phyloP scores from a whole-genome alignment of 1,140 invertebrate species.

The Tribolium madens region DNA sequence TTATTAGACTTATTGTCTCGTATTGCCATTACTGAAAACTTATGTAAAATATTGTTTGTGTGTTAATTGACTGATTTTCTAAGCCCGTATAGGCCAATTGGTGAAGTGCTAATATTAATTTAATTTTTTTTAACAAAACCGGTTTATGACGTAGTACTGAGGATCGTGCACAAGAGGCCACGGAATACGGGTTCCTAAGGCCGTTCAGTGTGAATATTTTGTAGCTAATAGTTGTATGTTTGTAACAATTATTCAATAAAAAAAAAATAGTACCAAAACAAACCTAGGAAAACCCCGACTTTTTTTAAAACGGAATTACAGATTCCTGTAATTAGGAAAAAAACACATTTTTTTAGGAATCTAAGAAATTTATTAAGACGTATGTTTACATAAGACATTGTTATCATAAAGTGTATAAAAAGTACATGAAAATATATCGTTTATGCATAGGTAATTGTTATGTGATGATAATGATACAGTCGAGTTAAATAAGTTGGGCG shows the following conservation, averaged over 20 bases:
- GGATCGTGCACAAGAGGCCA: conserved; percentile 4
- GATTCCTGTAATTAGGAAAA: not conserved
- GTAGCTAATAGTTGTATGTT: conserved; percentile 23
- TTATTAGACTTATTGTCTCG: conserved; percentile 9
- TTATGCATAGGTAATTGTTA: conserved; percentile 15
- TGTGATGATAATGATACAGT: conserved; percentile 33
- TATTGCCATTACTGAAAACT: conserved; percentile 36
- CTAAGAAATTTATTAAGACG: conserved; percentile 19
- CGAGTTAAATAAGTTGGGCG: conserved; percentile 20
- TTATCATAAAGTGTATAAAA: conserved; percentile 23
- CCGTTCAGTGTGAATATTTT: conserved; percentile 12
- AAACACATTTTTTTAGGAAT: not conserved
- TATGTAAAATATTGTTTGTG: conserved; percentile 44
- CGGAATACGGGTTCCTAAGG: not conserved
- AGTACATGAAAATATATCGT: conserved; percentile 31
- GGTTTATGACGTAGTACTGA: not conserved
- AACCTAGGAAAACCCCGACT: not conserved
- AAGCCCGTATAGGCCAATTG: conserved; percentile 59
- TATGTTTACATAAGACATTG: conserved; percentile 13
- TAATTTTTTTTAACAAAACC: conserved; percentile 5
- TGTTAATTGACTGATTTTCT: conserved; percentile 44
- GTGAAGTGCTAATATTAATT: conserved; percentile 63
- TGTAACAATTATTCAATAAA: conserved; percentile 33
- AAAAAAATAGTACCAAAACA: conserved; percentile 4
- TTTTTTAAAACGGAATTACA: not conserved